Evolutionary conservation across 2,888 invertebrate genomes (phyloP).

Genomic region (Galerucella nymphaeae): DNA sequence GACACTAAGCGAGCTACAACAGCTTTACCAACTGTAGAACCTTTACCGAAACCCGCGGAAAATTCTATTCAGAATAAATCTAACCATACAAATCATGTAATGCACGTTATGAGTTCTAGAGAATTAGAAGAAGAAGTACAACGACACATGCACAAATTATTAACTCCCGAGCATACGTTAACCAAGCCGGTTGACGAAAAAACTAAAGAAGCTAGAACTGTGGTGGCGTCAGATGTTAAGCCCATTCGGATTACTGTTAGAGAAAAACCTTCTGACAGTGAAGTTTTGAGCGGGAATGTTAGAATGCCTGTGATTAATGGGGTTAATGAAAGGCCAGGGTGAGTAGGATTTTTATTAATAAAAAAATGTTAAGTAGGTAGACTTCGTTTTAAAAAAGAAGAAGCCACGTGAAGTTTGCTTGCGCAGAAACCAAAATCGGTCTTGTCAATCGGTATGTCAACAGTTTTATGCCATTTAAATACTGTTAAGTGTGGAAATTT

Average conservation of each 20-base stretch:
- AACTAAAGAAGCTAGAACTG: constrained; percentile 58
- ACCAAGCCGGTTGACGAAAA: constrained; percentile 51
- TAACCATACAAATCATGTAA: constrained; percentile 50
- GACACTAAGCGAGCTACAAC: constrained; percentile 51
- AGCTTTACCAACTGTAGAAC: constrained; percentile 49
- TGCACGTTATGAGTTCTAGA: constrained; percentile 50
- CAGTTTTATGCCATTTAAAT: too few species aligned
- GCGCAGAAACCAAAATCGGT: too few species aligned
- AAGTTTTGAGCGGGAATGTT: constrained; percentile 64
- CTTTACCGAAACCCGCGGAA: constrained; percentile 12
- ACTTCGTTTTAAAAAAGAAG: too few species aligned
- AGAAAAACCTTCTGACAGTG: constrained; percentile 61
- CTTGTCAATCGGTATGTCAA: too few species aligned
- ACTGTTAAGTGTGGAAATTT: too few species aligned
- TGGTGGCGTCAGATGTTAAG: constrained; percentile 62
- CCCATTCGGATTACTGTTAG: constrained; percentile 63
- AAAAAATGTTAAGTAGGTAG: too few species aligned
- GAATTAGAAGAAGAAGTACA: constrained; percentile 55
- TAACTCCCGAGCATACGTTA: constrained; percentile 51
- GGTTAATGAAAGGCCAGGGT: constrained; percentile 60
- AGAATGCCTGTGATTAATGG: constrained; percentile 59
- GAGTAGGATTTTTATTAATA: constrained; percentile 47
- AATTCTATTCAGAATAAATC: constrained; percentile 31
- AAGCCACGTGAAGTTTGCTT: too few species aligned
- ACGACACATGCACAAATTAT: constrained; percentile 56